Percentiles rank a stretch among this genome's conserved stretches.
phyloP scores from a whole-genome alignment of 2,888 invertebrate species.

The Andrena trimmerana region DNA sequence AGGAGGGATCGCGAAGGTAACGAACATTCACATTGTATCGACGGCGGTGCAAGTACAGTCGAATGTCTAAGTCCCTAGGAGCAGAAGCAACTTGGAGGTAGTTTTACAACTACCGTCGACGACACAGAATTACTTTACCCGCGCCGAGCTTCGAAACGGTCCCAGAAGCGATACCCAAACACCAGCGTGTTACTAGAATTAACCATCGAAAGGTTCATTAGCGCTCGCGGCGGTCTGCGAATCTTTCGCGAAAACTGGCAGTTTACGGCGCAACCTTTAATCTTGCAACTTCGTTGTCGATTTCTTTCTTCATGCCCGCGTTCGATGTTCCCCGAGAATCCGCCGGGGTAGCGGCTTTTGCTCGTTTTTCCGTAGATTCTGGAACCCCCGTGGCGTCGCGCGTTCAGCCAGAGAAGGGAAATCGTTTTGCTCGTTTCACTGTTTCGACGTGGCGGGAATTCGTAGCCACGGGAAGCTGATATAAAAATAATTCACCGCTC shows the following conservation, averaged over 20 bases:
- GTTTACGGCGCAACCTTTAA: slow-evolving; percentile 68
- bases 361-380: slow-evolving; percentile 35
- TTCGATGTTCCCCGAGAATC: slow-evolving; percentile 10
- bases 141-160: not conserved
- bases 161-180: slow-evolving; percentile 22
- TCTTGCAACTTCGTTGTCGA: slow-evolving; percentile 62
- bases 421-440: slow-evolving; percentile 40
- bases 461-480: slow-evolving; percentile 37
- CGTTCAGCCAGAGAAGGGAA: not conserved
- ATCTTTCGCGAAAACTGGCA: slow-evolving; percentile 61
- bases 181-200: slow-evolving; percentile 25
- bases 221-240: slow-evolving; percentile 11
- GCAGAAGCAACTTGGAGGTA: not conserved
- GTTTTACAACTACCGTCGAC: not conserved
- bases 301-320: slow-evolving; percentile 46
- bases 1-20: no score
- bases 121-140: not conserved
- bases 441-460: slow-evolving; percentile 41
- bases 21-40: no score
- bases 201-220: slow-evolving; percentile 62
- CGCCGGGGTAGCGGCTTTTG: not conserved
- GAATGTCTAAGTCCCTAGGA: no score
- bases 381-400: slow-evolving; percentile 37
- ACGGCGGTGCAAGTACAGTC: no score
- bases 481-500: slow-evolving; percentile 53